phyloP scores from a whole-genome alignment of 2,888 invertebrate species.

The Idaea straminata region DNA sequence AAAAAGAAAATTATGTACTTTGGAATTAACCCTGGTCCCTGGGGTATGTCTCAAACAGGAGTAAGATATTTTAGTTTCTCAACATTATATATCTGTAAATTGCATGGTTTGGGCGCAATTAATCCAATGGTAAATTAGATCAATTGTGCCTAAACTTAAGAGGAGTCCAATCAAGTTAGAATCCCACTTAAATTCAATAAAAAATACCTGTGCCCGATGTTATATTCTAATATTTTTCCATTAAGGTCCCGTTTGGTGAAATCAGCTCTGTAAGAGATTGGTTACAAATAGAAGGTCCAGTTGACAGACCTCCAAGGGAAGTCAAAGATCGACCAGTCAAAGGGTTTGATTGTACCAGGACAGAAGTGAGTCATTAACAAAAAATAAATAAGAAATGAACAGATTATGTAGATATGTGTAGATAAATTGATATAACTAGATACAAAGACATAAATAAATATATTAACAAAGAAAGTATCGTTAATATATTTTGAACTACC shows the following conservation, averaged over 20 bases:
- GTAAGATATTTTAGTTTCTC: slow-evolving; percentile 67
- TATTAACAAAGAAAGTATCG: not conserved
- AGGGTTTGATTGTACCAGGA: slow-evolving; percentile 83
- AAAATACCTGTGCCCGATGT: too few relatives aligned
- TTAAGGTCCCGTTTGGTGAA: slow-evolving; percentile 94
- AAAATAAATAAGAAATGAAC: not conserved
- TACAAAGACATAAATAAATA: not conserved
- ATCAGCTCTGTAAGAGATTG: slow-evolving; percentile 87
- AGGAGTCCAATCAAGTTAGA: too few relatives aligned
- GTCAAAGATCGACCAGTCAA: slow-evolving; percentile 84
- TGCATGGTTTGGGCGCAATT: too few relatives aligned
- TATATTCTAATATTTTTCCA: not conserved
- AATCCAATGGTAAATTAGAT: too few relatives aligned
- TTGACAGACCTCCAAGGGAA: slow-evolving; percentile 84
- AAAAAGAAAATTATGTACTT: slow-evolving; percentile 88
- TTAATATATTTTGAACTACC: not conserved
- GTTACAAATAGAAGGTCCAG: slow-evolving; percentile 85
- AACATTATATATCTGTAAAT: not conserved
- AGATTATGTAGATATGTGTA: too few relatives aligned
- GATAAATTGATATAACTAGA: too few relatives aligned
- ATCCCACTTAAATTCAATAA: too few relatives aligned
- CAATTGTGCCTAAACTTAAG: too few relatives aligned
- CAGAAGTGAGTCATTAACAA: slow-evolving; percentile 47
- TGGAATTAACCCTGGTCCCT: slow-evolving; percentile 98
- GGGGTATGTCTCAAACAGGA: slow-evolving; percentile 97